These are phyloP conservation scores for Acanthosepion lycidas DNA, from an alignment of 2,888 invertebrate species.

Conservation along the genomic window DNA sequence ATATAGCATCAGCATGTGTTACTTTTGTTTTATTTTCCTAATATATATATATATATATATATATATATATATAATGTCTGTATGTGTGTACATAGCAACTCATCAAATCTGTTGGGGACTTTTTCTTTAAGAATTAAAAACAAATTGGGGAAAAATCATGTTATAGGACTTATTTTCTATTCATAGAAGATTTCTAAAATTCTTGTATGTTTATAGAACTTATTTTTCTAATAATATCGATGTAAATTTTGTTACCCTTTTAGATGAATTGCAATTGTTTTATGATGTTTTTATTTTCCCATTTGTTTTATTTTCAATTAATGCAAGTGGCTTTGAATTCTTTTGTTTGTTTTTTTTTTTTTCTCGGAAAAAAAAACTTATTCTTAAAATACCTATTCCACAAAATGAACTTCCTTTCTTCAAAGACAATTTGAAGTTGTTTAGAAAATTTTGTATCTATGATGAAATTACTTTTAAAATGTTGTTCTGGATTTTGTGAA, in stretches of 20 bases:
- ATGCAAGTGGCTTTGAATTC: neutral
- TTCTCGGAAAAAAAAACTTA: neutral
- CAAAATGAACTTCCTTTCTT: neutral
- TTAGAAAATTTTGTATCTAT: neutral
- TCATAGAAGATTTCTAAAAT: neutral
- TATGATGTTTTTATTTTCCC: no score
- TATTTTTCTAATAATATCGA: slow-evolving; percentile 33
- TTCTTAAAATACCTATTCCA: neutral
- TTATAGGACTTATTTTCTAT: neutral
- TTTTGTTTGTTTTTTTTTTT: neutral
- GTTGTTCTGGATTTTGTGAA: neutral
- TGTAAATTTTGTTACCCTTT: slow-evolving; percentile 8
- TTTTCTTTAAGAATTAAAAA: neutral
- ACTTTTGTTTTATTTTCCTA: neutral
- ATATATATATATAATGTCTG: neutral
- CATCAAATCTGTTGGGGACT: neutral
- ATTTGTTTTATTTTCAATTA: neutral
- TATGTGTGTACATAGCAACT: slow-evolving; percentile 2
- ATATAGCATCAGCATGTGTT: slow-evolving; percentile 4
- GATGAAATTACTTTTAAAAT: neutral
- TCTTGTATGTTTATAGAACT: slow-evolving; percentile 21
- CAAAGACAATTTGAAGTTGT: neutral
- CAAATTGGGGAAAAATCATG: neutral
- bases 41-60: neutral
- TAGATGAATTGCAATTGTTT: neutral